phyloP scores from a whole-genome alignment of 2,797 vertebrate genomes.

The Synanceia verrucosa region DNA sequence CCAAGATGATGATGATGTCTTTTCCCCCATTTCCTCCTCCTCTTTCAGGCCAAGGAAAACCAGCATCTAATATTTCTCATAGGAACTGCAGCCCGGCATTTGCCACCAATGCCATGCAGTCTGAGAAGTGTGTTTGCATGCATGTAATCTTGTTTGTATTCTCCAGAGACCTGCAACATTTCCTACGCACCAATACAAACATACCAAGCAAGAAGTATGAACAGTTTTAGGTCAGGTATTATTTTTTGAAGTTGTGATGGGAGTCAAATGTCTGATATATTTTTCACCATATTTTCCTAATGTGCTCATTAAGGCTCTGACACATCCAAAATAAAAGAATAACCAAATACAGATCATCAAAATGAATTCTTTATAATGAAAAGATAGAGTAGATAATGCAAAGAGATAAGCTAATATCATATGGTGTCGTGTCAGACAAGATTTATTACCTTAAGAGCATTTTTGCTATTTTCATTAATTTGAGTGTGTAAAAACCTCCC shows the following conservation, averaged over 20 bases:
- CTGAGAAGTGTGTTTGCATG: conserved; percentile 25
- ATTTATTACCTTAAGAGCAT: neutral
- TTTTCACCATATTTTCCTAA: neutral
- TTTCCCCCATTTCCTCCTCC: conserved; percentile 59
- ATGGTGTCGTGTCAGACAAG: neutral
- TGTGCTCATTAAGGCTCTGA: neutral
- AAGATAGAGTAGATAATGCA: no score
- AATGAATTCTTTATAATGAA: neutral
- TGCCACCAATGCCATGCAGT: conserved; percentile 34
- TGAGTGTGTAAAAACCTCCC: neutral
- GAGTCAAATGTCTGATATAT: neutral
- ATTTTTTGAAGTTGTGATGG: neutral
- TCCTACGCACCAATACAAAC: conserved; percentile 21
- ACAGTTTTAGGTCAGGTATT: neutral
- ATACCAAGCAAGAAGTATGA: conserved; percentile 10
- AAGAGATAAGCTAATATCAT: neutral
- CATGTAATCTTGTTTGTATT: conserved; percentile 26
- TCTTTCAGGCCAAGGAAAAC: conserved; percentile 55
- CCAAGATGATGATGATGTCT: conserved; percentile 64
- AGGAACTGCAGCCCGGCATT: conserved; percentile 65
- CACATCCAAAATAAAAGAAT: neutral
- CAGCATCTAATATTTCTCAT: conserved; percentile 75
- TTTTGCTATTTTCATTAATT: neutral
- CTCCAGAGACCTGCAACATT: conserved; percentile 21
- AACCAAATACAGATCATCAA: neutral